Evolutionary conservation across 2,797 vertebrate species (phyloP), one percentile per base, ranked within the genome.

Genomic region (Antennarius maculatus): DNA sequence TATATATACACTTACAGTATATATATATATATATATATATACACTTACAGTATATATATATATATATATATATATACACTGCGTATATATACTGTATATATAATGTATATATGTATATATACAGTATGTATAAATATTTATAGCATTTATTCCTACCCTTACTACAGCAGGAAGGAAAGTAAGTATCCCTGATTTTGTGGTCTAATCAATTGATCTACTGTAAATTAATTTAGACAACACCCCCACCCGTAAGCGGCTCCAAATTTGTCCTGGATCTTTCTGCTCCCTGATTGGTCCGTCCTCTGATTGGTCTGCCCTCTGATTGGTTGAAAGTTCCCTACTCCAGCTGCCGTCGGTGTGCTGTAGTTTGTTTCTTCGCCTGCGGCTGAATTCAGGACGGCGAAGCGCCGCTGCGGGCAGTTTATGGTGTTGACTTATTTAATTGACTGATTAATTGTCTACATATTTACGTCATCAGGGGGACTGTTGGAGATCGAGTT

Each of bases 311-410:
- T 10, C 61, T 12, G 15, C 1, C 0, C 66, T 69, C 48, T 87
- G 87, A 90, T 92, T 90, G 89, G 91, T 28, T 52, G 59, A 77
- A 82, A 85, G 89, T 88, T 90, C 7, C 9, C 46, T 1, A n/a
- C 71, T 50, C 73, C 61, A 63, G 55, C 55, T 7, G 61, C 61
- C 0, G 18, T 67, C 58, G 18, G 7, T 49, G 45, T 56, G 17
- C 6, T 49, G 48, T 4, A 7, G 34, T 66, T 78, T 75, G 78
- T 82, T 87, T 80, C 80, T 48, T 90, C 61, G 86, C 89, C 88
- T 80, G 80, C 75, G 85, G 90, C 87, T 73, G 62, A 61, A 68
- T 29, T 54, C 28, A 49, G 51, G 77, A 80, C 81, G 54, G 47
- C 0, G 66, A 3, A 4, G 1, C 13, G 74, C 79, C 29, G 82